Percentiles rank a stretch among this genome's conserved stretches.
Conservation (phyloP, 1,140 invertebrate genomes). For the Apocrypta bakeri region DNA sequence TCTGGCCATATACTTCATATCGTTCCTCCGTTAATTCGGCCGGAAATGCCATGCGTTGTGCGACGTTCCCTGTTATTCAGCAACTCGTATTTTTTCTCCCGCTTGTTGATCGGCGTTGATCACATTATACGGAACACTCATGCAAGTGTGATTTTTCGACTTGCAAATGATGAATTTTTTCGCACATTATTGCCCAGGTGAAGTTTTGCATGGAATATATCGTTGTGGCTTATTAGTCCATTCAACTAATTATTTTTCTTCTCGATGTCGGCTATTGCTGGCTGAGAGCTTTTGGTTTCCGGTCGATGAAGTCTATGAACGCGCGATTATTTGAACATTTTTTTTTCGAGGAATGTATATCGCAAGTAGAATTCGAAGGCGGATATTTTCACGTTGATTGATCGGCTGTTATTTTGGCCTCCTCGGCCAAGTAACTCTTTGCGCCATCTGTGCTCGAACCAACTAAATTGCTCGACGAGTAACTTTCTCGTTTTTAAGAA, state of each 20-base stretch:
- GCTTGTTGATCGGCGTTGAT: neutral
- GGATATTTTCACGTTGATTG: neutral
- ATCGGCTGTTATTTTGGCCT: neutral
- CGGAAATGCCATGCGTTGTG: slow-evolving; percentile 5
- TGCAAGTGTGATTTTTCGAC: slow-evolving; percentile 20
- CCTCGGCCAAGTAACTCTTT: neutral
- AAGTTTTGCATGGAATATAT: too few species aligned
- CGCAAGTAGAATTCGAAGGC: too few species aligned
- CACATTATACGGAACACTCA: neutral
- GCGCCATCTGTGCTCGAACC: neutral
- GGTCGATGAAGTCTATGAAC: neutral
- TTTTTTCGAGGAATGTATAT: neutral
- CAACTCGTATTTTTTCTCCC: slow-evolving; percentile 6
- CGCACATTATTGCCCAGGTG: neutral
- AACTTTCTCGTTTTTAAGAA: neutral
- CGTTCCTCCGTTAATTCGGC: neutral
- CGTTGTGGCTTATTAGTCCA: too few species aligned
- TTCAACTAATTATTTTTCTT: too few species aligned
- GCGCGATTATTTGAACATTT: neutral
- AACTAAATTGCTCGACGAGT: neutral
- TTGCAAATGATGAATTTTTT: slow-evolving; percentile 6
- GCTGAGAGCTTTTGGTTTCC: too few species aligned
- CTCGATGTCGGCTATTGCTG: too few species aligned
- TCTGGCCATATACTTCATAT: neutral
- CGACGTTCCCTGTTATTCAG: neutral